Base-by-base conservation (phyloP, 2,888 invertebrate genomes). In the Erebia palarica region DNA sequence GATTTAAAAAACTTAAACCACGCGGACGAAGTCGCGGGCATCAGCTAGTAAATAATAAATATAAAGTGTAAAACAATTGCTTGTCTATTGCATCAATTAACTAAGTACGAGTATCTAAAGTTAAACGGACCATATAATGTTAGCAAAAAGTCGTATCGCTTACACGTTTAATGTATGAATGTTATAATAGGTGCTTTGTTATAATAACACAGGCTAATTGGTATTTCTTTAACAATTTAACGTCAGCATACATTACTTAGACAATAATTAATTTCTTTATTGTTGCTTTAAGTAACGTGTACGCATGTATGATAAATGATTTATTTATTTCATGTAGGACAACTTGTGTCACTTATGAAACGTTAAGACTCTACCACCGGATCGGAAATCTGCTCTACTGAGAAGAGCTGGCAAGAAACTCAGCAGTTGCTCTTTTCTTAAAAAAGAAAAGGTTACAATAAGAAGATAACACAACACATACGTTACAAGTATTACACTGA, bases 41-140 rank as follows among this genome's bases (percentile, higher is more conserved):
- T 21, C 21, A 21, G 21, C 21, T 21, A 27, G 27, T 27, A 36
- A 36, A 36, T 5, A 3, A 55, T 55, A 14, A 14, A 11, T 61
- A 61, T n/a, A 21, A 65, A 36, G 16, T 42, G 13, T 16, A 1
- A 55, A 69, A 58, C 42, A 69, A 70, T 72, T 64, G 69, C 21
- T 69, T 36, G 44, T 63, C 51, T 71, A 49, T 36, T 59, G n/a
- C 61, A 71, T 65, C 71, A 76, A 78, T 75, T 76, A 77, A 72
- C 71, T 65, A 65, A 70, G 70, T 73, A 68, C 65, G 65, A 69
- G 69, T 73, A 69, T 75, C 76, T 79, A 75, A 77, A 71, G 78
- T 76, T 79, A 82, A 86, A 78, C 86, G 79, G 79, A 75, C 85
- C 89, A 82, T 90, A 86, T 87, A 90, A 90, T 86, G 80, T 73